Conservation (phyloP, 2,888 invertebrate species). For the Allophyes oxyacanthae region DNA sequence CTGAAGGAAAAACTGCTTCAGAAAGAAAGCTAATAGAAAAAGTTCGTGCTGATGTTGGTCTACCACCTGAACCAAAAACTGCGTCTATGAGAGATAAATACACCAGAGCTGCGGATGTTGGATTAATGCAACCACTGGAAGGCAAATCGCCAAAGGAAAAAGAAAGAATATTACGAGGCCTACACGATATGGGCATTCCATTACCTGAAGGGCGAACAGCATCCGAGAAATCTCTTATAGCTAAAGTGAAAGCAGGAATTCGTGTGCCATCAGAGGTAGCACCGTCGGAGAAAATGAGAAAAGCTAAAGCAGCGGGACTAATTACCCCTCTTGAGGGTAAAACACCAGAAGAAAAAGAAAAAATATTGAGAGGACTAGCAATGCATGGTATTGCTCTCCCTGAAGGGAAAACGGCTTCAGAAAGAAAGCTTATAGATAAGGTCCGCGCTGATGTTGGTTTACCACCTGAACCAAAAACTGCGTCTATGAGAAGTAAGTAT, state of each 20-base stretch:
- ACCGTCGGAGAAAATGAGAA: conserved; percentile 17
- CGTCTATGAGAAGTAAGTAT: conserved; percentile 47
- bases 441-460: conserved; percentile 40
- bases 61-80: conserved; percentile 54
- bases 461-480: conserved; percentile 34
- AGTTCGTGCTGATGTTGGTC: conserved; percentile 50
- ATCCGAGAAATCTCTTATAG: conserved; percentile 46
- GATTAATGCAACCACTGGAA: conserved; percentile 20
- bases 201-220: conserved; percentile 22
- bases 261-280: neutral
- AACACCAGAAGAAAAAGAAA: conserved; percentile 30
- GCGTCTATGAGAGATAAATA: conserved; percentile 30
- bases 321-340: conserved; percentile 28
- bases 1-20: conserved; percentile 54
- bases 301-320: conserved; percentile 16
- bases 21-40: conserved; percentile 55
- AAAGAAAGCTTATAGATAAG: conserved; percentile 42
- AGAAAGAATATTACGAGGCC: conserved; percentile 16
- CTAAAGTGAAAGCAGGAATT: conserved; percentile 39
- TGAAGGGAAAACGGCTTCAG: conserved; percentile 37
- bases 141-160: conserved; percentile 9
- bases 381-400: conserved; percentile 35
- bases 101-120: conserved; percentile 41
- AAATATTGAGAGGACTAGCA: conserved; percentile 27
- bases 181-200: conserved; percentile 13